A percentile compares a stretch with the other conserved stretches of the same genome.
Evolutionary conservation across 2,113 vertebrate species (phyloP).

Genomic region (Poecilia latipinna): DNA sequence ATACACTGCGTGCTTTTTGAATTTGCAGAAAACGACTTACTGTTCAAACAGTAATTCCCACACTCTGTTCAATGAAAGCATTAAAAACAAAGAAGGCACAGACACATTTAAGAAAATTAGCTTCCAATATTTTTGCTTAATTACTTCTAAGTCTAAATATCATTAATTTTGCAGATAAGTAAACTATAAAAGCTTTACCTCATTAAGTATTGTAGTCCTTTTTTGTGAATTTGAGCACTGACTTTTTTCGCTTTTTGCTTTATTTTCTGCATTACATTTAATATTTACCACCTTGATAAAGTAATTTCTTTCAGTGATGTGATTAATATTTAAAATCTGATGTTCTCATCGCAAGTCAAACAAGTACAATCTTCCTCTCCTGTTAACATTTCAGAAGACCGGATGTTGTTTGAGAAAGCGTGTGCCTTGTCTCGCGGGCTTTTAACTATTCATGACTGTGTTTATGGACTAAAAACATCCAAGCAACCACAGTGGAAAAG

Average conservation of each 20-base stretch:
- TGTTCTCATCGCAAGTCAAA: not conserved
- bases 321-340: not conserved
- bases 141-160: not conserved
- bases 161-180: slow-evolving; percentile 3
- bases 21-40: slow-evolving; percentile 83
- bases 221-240: not conserved
- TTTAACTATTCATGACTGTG: no score
- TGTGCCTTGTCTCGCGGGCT: not conserved
- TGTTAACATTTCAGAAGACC: not conserved
- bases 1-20: not conserved
- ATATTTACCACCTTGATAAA: not conserved
- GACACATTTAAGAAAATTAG: slow-evolving; percentile 43
- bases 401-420: not conserved
- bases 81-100: slow-evolving; percentile 66
- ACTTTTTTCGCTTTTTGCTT: no score
- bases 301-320: not conserved
- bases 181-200: no score
- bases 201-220: no score
- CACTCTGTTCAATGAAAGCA: slow-evolving; percentile 89
- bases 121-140: slow-evolving; percentile 20
- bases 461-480: not conserved
- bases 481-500: not conserved
- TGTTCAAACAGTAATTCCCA: slow-evolving; percentile 96
- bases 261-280: not conserved
- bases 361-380: not conserved